Evolutionary conservation across 2,797 vertebrate genomes (phyloP).

Genomic region (Acanthurus lineatus): DNA sequence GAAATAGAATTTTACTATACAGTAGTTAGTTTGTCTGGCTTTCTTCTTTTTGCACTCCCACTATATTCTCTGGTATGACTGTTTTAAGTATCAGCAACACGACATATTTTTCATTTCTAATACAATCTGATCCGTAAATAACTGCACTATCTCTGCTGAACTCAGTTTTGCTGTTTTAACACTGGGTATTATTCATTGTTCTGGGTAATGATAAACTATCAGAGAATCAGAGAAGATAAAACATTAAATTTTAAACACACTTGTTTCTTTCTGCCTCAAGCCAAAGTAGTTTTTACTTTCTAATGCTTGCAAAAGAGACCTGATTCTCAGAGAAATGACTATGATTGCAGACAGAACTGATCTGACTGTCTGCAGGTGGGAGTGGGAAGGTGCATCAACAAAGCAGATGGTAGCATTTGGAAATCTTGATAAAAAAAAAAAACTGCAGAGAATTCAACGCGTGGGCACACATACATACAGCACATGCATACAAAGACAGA

Average conservation of each 20-base stretch:
- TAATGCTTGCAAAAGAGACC: background rate
- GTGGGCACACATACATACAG: constrained; percentile 15
- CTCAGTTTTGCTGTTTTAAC: background rate
- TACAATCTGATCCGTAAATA: background rate
- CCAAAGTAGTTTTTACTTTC: background rate
- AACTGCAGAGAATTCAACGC: constrained; percentile 8
- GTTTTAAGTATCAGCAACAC: background rate
- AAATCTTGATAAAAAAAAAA: background rate
- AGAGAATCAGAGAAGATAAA: background rate
- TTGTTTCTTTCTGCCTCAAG: constrained; percentile 10
- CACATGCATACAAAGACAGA: constrained; percentile 30
- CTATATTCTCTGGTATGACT: background rate
- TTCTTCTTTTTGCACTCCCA: background rate
- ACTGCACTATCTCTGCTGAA: background rate
- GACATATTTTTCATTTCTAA: background rate
- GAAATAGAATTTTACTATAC: constrained; percentile 26
- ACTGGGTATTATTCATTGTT: constrained; percentile 10
- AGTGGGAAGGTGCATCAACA: constrained; percentile 28
- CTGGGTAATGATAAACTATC: constrained; percentile 1
- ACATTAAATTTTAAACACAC: background rate
- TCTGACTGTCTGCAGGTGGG: background rate
- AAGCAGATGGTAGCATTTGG: constrained; percentile 12
- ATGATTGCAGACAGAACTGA: background rate
- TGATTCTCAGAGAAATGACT: background rate
- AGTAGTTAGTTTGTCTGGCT: constrained; percentile 11